Evolutionary conservation across 2,888 invertebrate genomes (phyloP), one percentile per base, ranked within the genome.

Genomic region (Graphium colonna): DNA sequence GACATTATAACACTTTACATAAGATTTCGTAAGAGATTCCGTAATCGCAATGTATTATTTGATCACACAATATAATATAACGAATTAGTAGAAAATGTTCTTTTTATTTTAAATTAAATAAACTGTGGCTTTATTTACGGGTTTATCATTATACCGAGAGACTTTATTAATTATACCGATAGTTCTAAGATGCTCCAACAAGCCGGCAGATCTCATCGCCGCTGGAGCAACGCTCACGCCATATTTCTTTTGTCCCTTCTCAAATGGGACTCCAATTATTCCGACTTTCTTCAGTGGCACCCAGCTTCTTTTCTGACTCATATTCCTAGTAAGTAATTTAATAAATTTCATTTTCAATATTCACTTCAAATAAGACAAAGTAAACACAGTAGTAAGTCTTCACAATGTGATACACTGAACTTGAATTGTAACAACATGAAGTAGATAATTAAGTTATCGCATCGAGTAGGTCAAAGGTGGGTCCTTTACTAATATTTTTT

Each of bases 201-300:
- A 81, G 9, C 94, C 94, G 8, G 92, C 91, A 15, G 90, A 78
- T 61, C 95, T 87, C 59, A 96, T 81, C 0, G 90, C 90, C 39
- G 92, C 91, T 0, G 96, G 95, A 0, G 94, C 95, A 57, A 91
- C 77, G 48, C 92, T 93, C 0, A 94, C 94, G 17, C 96, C 96
- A 64, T 87, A 84, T 71, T 93, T 95, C 59, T 85, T 88, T 78
- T 95, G 95, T 0, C 95, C 95, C 69, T 94, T 94, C 62, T 93
- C 92, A 69, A 95, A 95, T 3, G 95, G 95, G 31, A 95, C 95
- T n/a, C 95, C 95, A 51, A 95, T 82, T 64, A 96, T 90, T 38
- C 95, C 95, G 43, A 95, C 91, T 81, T 89, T 92, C 31, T 73
- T 71, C 61, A 85, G 63, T 1, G 81, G 75, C 57, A 75, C 65